phyloP scores from a whole-genome alignment of 2,888 invertebrate species.

The Melikaiella ostensackeni region DNA sequence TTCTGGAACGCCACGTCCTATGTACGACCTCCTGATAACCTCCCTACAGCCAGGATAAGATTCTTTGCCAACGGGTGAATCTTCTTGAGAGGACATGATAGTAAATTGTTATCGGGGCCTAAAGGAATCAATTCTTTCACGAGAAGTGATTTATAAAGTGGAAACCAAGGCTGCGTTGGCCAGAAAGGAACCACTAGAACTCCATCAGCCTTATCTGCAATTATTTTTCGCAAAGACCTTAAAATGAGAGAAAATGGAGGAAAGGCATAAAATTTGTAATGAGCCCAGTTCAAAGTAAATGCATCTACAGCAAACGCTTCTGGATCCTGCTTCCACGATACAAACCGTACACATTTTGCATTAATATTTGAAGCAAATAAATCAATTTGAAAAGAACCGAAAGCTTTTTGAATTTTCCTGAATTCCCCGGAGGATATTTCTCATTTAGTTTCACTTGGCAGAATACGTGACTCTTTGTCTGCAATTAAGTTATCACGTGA shows the following conservation, averaged over 20 bases:
- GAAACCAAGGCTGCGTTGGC: slow-evolving; percentile 60
- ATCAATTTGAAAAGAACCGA: slow-evolving; percentile 52
- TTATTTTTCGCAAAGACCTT: slow-evolving; percentile 58
- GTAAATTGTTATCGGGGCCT: too few species aligned
- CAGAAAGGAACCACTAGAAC: slow-evolving; percentile 60
- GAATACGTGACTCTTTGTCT: too few species aligned
- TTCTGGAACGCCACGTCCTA: not conserved
- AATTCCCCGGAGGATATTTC: too few species aligned
- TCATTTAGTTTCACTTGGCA: too few species aligned
- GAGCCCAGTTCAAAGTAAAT: slow-evolving; percentile 55
- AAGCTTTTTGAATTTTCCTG: slow-evolving; percentile 42
- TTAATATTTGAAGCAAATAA: slow-evolving; percentile 60
- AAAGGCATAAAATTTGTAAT: slow-evolving; percentile 51
- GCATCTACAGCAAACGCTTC: slow-evolving; percentile 57
- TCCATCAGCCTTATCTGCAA: slow-evolving; percentile 56
- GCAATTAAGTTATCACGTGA: too few species aligned
- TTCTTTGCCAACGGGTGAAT: too few species aligned
- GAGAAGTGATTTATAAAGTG: slow-evolving; percentile 49
- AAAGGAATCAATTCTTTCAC: not conserved
- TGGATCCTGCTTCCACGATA: slow-evolving; percentile 60
- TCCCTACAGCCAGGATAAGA: slow-evolving; percentile 9
- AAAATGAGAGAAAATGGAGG: slow-evolving; percentile 55
- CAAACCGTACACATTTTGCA: slow-evolving; percentile 57
- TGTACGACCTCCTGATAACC: not conserved
- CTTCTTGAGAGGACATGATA: too few species aligned